Base-by-base conservation (phyloP, 2,888 invertebrate genomes). In the Pherbina coryleti region DNA sequence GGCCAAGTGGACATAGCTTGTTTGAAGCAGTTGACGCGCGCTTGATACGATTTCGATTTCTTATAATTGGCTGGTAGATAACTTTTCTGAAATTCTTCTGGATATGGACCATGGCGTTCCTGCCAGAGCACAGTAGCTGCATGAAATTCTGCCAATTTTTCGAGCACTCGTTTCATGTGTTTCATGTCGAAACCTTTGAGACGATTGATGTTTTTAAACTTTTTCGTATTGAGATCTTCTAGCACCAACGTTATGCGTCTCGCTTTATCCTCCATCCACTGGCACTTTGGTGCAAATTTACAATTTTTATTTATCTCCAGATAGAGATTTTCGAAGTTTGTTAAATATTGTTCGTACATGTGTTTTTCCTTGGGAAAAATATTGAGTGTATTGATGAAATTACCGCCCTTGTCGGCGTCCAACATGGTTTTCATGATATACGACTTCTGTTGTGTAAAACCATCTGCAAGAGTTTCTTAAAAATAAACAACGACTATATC, bases 111-210 rank as follows among this genome's bases (percentile, higher is more conserved):
- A 14, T 85, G 81, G 0, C 81, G 79, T 17, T 88, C 86, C 4
- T 84, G 81, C 78, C 85, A 83, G 5, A 88, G 84, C 0, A 86
- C 89, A 14, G 86, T 86, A 7, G 85, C 87, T 0, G 89, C 90
- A 85, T 89, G 89, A 55, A 89, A 87, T 75, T 89, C 85, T 5
- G 89, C 89, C 66, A 89, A 77, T 34, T 88, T 86, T 71, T 86
- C 84, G 8, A 89, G 80, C 1, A 86, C 86, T 0, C 87, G 82
- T 9, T 86, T 84, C 81, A 88, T 87, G 57, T 90, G 89, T 7
- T 81, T 73, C 83, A 86, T 84, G 78, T 88, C 86, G 69, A 88
- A 86, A 1, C 89, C 89, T 60, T 87, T 85, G 0, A 86, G 83
- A 0, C 90, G 86, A 80, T 86, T 86, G 2, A 86, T 84, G 49